Evolutionary conservation across 2,113 vertebrate genomes (phyloP).

Genomic region (Tringa solitaria): DNA sequence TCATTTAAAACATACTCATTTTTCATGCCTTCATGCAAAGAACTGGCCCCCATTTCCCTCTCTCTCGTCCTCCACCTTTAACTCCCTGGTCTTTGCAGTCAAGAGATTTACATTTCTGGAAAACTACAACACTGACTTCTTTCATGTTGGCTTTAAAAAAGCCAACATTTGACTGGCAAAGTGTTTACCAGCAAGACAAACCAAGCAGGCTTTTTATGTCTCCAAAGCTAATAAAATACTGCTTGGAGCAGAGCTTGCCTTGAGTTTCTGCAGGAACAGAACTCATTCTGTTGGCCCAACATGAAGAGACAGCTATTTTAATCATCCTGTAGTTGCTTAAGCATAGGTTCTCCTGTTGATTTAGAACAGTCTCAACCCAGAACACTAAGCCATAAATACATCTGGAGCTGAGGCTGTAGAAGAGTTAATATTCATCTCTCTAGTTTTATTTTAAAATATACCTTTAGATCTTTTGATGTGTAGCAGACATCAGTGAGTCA

Average conservation of each 20-base stretch:
- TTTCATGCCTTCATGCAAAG: neutral
- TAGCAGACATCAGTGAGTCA: conserved; percentile 4
- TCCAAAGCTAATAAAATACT: conserved; percentile 36
- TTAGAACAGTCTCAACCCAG: conserved; percentile 49
- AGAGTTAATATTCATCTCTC: neutral
- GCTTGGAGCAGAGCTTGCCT: neutral
- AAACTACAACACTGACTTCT: neutral
- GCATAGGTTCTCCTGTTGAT: conserved; percentile 56
- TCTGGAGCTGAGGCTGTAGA: neutral
- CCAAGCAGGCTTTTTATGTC: neutral
- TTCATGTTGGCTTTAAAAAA: conserved; percentile 6
- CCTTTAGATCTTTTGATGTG: neutral
- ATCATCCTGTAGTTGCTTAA: conserved; percentile 23
- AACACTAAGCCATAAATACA: conserved; percentile 51
- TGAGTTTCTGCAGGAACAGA: neutral
- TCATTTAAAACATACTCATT: neutral
- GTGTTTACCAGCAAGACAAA: conserved; percentile 6
- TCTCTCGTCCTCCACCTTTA: neutral
- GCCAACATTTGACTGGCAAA: neutral
- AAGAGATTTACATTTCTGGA: neutral
- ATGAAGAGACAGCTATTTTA: conserved; percentile 49
- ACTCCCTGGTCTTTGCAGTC: neutral
- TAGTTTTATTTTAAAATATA: conserved; percentile 34
- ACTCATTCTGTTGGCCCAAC: conserved; percentile 9
- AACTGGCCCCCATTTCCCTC: neutral